Evolutionary conservation across 2,113 vertebrate species (phyloP).

Genomic region (Peromyscus californicus): DNA sequence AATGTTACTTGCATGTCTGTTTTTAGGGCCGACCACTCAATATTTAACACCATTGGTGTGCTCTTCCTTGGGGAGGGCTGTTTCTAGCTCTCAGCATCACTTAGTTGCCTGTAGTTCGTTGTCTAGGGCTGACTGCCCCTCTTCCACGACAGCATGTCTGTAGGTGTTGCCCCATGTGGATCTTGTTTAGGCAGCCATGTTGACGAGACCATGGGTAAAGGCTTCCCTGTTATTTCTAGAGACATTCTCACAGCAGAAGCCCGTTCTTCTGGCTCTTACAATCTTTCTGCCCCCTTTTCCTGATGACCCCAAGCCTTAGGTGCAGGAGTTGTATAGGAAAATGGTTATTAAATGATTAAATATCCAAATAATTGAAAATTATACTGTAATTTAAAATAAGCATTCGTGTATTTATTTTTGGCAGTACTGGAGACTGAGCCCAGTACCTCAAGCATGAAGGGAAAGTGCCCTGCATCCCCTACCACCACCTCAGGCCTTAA

Average conservation of each 20-base stretch:
- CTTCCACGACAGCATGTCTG: not conserved
- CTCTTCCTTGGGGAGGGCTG: not conserved
- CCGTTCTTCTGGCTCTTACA: not conserved
- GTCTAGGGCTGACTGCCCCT: not conserved
- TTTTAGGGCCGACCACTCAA: not conserved
- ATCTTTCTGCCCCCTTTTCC: not conserved
- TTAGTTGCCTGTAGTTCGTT: not conserved
- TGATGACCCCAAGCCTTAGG: not conserved
- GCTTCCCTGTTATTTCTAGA: not conserved
- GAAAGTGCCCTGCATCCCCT: not conserved
- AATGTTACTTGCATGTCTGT: not conserved
- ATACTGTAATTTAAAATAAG: not conserved
- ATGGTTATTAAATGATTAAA: constrained; percentile 44
- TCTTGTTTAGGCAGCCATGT: not conserved
- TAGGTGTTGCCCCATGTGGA: not conserved
- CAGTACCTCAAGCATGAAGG: not conserved
- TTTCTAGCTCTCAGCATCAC: not conserved
- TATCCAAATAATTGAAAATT: constrained; percentile 50
- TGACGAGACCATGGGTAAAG: not conserved
- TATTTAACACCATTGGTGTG: not conserved
- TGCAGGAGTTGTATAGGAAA: not conserved
- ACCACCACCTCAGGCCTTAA: not conserved
- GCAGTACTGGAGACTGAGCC: too few species aligned
- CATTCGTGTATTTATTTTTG: not conserved
- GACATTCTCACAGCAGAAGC: not conserved